A percentile compares a stretch with the other conserved stretches of the same genome.
phyloP scores from a whole-genome alignment of 2,797 vertebrate species.

The Allobates femoralis region DNA sequence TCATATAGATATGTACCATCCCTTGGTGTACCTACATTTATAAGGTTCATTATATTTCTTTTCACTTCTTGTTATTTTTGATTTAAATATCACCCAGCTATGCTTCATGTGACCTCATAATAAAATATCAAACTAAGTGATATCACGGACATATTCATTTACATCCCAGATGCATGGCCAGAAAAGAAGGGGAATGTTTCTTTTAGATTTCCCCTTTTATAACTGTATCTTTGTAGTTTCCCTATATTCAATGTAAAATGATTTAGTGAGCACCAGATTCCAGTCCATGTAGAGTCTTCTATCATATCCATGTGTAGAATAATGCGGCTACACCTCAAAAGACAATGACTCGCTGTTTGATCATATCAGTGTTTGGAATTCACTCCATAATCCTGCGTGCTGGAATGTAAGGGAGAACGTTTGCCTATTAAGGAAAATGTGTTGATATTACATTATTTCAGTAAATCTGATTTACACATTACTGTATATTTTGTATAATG shows the following conservation, averaged over 20 bases:
- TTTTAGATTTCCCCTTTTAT: not conserved
- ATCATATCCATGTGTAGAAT: not conserved
- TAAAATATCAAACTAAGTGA: not conserved
- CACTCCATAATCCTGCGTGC: not conserved
- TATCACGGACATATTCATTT: not conserved
- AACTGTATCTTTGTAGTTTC: not conserved
- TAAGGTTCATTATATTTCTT: not conserved
- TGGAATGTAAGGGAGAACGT: slow-evolving; percentile 12
- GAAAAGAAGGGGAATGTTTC: not conserved
- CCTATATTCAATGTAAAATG: not conserved
- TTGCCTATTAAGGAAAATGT: slow-evolving; percentile 30
- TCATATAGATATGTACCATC: too few species aligned
- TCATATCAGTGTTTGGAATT: slow-evolving; percentile 23
- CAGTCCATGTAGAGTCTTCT: not conserved
- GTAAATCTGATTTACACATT: not conserved
- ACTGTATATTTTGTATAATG: not conserved
- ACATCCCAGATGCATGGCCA: not conserved
- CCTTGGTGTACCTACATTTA: not conserved
- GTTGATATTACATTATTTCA: not conserved
- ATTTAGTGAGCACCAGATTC: not conserved
- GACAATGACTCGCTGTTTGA: not conserved
- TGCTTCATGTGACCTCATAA: too few species aligned
- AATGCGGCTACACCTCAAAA: not conserved
- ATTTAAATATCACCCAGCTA: not conserved
- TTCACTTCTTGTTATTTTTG: not conserved